Base-by-base conservation (phyloP, 2,797 vertebrate species). In the Psittacula derbiana region DNA sequence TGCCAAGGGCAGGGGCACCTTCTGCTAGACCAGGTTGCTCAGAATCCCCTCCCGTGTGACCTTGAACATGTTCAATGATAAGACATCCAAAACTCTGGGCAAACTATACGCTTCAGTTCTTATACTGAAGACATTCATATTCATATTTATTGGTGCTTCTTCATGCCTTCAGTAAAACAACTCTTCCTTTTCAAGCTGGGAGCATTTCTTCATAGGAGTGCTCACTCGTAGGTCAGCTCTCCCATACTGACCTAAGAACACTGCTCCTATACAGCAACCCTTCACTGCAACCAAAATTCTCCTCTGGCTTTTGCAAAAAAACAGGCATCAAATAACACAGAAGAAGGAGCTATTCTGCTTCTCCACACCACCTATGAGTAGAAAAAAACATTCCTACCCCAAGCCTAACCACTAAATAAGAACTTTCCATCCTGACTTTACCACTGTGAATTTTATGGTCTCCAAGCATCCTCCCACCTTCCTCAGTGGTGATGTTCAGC, bases 191-290 rank as follows among this genome's bases (percentile, higher is more conserved):
- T 65, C n/a, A 60, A 33, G 5, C 8, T 83, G 69, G 28, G 24
- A 86, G 7, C 2, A 10, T 80, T 88, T 73, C 62, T 62, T 62
- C 74, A 66, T 55, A 64, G n/a, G 8, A 89, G 7, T 1, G 1
- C 17, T 81, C 44, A 14, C 0, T 0, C 20, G 24, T 44, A 49
- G 28, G 43, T 83, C 2, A 2, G 15, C 17, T 69, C 30, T 81
- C 41, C 30, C 38, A 11, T 0, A 4, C 1, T 1, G 25, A 20
- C 6, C 7, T 23, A 57, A 0, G 1, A 57, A 46, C 17, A 16
- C 16, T 12, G 27, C 5, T 90, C 40, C 18, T 24, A 38, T 31
- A 12, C 7, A 76, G 38, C 9, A 73, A 2, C 8, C 5, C 5
- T 73, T 7, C 44, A 19, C 43, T 65, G 49, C 2, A 1, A 82